phyloP scores from a whole-genome alignment of 2,888 invertebrate genomes.

The Nipponacmea schrenckii region DNA sequence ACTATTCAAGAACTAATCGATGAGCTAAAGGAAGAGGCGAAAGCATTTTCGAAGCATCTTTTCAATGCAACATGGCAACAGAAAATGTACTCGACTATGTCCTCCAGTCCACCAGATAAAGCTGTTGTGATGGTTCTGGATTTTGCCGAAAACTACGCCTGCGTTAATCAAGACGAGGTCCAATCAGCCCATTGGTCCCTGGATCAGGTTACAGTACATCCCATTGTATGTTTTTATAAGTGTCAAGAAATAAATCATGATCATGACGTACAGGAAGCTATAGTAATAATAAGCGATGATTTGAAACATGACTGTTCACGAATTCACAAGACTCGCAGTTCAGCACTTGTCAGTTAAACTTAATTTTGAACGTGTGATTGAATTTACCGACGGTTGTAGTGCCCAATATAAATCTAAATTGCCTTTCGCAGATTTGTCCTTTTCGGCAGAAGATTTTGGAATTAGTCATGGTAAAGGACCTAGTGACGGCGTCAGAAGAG shows the following conservation, averaged over 20 bases:
- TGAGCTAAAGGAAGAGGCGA: too few relatives aligned
- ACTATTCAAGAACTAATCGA: too few relatives aligned
- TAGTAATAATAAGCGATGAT: neutral
- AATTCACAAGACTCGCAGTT: neutral
- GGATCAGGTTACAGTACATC: slow-evolving; percentile 10
- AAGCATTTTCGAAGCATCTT: too few relatives aligned
- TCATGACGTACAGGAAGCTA: neutral
- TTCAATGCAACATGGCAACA: too few relatives aligned
- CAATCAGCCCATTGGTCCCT: slow-evolving; percentile 15
- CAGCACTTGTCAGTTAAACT: neutral
- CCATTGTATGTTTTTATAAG: neutral
- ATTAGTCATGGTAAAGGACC: neutral
- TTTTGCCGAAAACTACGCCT: neutral
- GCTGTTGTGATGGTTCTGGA: too few relatives aligned
- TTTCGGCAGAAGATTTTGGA: neutral
- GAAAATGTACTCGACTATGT: too few relatives aligned
- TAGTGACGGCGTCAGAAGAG: neutral
- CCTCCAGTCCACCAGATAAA: too few relatives aligned
- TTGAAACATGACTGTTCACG: neutral
- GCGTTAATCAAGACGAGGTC: slow-evolving; percentile 12
- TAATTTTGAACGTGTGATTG: neutral
- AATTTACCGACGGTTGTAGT: slow-evolving; percentile 1
- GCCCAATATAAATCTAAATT: slow-evolving; percentile 1
- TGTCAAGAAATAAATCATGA: neutral
- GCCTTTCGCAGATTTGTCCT: neutral